Base-by-base conservation (phyloP, 1,140 invertebrate species). In the Thaumatotibia leucotreta region DNA sequence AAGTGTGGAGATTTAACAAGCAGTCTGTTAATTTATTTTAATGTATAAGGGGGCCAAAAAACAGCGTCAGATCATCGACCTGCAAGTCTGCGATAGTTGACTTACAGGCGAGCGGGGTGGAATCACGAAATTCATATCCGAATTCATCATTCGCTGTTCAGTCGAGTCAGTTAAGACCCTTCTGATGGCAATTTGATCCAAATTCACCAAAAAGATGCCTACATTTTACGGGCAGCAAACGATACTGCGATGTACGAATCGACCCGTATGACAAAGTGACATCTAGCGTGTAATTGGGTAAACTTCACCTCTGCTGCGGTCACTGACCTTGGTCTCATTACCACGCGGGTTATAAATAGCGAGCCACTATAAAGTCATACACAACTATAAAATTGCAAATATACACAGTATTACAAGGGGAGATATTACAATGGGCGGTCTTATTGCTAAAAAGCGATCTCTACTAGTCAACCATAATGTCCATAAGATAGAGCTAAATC, bases 121-220 rank as follows among this genome's bases (percentile, higher is more conserved):
- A 86, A 86, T 84, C 82, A 84, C 6, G 23, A 58, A 64, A 35
- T 76, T 83, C 81, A 84, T 84, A 61, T 83, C 82, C 84, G 2
- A 65, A 49, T 14, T 83, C 82, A 84, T 83, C 80, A 87, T 69
- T 75, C 84, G 80, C 84, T 84, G 83, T 85, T 85, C 83, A 87
- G 84, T 87, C 84, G 81, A 87, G 84, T 84, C 80, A 84, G 81
- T 84, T 87, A 85, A 85, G 84, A 87, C 80, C 82, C 83, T 87
- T 67, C 84, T 84, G 84, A 86, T 86, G 84, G 84, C 84, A 79
- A 76, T 23, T 58, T 24, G n/a, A 29, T 1, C 1, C 0, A 27
- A 1, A n/a, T 29, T 14, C 11, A n/a, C n/a, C 24, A 4, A n/a
- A 58, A 14, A 4, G 1, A 14, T 58, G 39, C 0, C 23, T 58